These are phyloP conservation scores for Uria lomvia DNA, from an alignment of 2,113 vertebrate species.

Conservation along the genomic window DNA sequence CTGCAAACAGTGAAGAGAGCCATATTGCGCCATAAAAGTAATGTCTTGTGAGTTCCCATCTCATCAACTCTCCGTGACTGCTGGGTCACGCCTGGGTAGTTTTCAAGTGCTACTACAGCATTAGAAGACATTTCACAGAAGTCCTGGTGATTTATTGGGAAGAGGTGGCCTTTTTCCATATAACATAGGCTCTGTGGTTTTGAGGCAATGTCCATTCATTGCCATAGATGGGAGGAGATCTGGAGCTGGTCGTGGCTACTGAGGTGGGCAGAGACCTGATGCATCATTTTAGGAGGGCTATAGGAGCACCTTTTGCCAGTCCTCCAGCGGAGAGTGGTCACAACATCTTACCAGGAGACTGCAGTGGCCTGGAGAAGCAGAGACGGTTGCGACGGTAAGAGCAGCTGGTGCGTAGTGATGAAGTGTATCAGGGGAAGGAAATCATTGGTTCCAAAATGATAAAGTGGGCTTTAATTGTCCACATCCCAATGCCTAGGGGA, in stretches of 20 bases:
- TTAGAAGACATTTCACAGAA: not conserved
- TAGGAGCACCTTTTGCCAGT: not conserved
- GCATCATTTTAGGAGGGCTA: not conserved
- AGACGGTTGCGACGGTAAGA: not conserved
- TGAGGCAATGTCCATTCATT: not conserved
- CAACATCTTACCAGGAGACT: not conserved
- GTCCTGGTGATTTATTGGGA: not conserved
- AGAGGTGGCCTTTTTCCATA: not conserved
- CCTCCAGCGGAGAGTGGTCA: not conserved
- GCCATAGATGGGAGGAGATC: not conserved
- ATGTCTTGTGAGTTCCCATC: conserved; percentile 19
- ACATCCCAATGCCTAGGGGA: conserved; percentile 59
- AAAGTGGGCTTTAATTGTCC: conserved; percentile 71
- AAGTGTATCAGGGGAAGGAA: conserved; percentile 19
- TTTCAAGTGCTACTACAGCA: not conserved
- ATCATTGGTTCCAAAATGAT: conserved; percentile 60
- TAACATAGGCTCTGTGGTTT: not conserved
- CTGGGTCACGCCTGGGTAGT: conserved; percentile 12
- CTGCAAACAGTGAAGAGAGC: not conserved
- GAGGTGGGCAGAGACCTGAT: not conserved
- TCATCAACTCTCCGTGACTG: conserved; percentile 37
- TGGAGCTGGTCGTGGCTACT: not conserved
- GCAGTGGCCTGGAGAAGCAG: not conserved
- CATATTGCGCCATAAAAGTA: conserved; percentile 51
- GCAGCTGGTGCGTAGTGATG: not conserved